Conservation (phyloP, 2,888 invertebrate genomes). For the Agrilus mali region DNA sequence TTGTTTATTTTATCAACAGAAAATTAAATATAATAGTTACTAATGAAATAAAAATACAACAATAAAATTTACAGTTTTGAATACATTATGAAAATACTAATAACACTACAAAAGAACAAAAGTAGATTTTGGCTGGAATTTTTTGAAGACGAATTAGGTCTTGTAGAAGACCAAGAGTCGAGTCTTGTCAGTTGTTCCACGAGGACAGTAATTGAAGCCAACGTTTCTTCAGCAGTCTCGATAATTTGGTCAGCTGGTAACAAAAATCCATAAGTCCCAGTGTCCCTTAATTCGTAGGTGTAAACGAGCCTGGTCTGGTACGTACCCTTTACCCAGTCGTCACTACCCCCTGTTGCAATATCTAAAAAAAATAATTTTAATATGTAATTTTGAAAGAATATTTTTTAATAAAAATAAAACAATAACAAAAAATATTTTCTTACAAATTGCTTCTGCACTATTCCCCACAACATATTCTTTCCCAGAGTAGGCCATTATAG, state of each 20-base stretch:
- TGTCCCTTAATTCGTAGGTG: constrained; percentile 53
- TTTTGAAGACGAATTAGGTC: too few relatives aligned
- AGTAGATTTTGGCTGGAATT: too few relatives aligned
- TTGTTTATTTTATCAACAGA: too few relatives aligned
- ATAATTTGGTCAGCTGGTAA: constrained; percentile 53
- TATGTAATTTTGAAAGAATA: too few relatives aligned
- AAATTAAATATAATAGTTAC: too few relatives aligned
- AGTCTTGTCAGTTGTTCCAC: constrained; percentile 32
- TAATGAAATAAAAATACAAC: too few relatives aligned
- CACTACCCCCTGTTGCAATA: constrained; percentile 46
- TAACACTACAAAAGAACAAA: too few relatives aligned
- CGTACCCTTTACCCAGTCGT: constrained; percentile 61
- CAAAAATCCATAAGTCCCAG: constrained; percentile 48
- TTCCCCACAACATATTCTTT: constrained; percentile 33
- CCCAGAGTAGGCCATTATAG: constrained; percentile 29
- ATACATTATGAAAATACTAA: too few relatives aligned
- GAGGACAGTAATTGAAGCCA: constrained; percentile 42
- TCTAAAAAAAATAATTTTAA: constrained; percentile 28
- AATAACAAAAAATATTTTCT: constrained; percentile 18
- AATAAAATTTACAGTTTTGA: too few relatives aligned
- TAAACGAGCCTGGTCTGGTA: constrained; percentile 49
- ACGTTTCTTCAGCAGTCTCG: constrained; percentile 51
- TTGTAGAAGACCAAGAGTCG: too few relatives aligned
- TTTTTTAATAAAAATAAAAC: too few relatives aligned
- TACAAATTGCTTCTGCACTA: constrained; percentile 37